phyloP scores from a whole-genome alignment of 2,888 invertebrate species.

The Atethmia centrago region DNA sequence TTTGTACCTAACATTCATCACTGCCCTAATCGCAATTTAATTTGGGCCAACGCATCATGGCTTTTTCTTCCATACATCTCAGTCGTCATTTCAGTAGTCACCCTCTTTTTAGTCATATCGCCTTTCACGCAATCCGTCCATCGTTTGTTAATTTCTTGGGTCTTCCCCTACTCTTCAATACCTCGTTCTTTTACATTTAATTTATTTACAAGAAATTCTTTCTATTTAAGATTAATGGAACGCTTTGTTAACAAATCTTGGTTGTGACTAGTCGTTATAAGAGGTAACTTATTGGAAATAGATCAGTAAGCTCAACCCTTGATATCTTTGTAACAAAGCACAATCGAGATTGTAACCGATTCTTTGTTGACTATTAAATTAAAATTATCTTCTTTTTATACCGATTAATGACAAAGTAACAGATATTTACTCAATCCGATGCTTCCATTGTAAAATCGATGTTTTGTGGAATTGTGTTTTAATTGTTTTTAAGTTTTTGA shows the following conservation, averaged over 20 bases:
- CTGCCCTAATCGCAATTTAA: background rate
- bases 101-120: background rate
- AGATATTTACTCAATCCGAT: slow-evolving; percentile 11
- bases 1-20: background rate
- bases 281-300: slow-evolving; percentile 32
- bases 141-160: background rate
- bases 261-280: slow-evolving; percentile 7
- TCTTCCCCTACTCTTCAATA: background rate
- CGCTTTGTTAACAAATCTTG: slow-evolving; percentile 10
- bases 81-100: too few relatives aligned
- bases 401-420: background rate
- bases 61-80: background rate
- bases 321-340: slow-evolving; percentile 37
- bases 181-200: background rate
- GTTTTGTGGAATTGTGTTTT: slow-evolving; percentile 16
- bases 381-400: slow-evolving; percentile 25
- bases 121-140: background rate
- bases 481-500: slow-evolving; percentile 27
- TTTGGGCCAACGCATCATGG: too few relatives aligned
- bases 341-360: slow-evolving; percentile 9
- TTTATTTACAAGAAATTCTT: slow-evolving; percentile 8
- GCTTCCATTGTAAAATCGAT: slow-evolving; percentile 2
- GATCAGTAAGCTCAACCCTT: slow-evolving; percentile 33
- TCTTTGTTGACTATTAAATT: slow-evolving; percentile 43
- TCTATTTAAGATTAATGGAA: slow-evolving; percentile 19